Conservation (phyloP, 1,140 invertebrate genomes). For the Heterodera carotae region DNA sequence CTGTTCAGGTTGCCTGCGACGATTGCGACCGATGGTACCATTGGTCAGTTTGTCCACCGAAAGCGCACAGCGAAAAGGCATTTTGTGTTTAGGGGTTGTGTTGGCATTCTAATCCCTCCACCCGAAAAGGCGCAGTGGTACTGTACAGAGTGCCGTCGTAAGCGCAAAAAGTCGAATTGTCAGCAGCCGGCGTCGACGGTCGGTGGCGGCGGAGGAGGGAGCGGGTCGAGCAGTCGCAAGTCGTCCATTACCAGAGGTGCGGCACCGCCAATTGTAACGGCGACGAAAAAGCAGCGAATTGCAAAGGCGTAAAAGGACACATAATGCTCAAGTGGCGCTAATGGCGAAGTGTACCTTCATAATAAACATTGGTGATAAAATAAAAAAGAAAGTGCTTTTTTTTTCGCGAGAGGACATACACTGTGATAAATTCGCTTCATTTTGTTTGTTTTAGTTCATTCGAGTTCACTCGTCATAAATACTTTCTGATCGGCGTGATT, state of each 20-base stretch:
- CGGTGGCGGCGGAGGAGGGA: conserved; percentile 2
- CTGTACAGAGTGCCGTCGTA: conserved; percentile 40
- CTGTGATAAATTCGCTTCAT: neutral
- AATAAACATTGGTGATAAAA: neutral
- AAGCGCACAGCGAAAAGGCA: neutral
- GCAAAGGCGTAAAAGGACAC: neutral
- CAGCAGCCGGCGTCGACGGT: neutral
- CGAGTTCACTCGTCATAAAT: neutral
- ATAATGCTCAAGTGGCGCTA: too few species aligned
- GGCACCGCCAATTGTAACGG: neutral
- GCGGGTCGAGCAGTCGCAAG: conserved; percentile 23
- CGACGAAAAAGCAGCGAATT: neutral
- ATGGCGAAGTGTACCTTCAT: neutral
- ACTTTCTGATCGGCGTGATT: neutral
- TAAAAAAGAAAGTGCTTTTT: neutral
- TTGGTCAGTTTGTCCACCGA: conserved; percentile 33
- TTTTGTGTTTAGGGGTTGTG: conserved; percentile 31
- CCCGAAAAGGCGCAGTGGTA: conserved; percentile 49
- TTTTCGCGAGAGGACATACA: neutral
- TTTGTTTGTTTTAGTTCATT: neutral
- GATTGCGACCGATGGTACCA: conserved; percentile 54
- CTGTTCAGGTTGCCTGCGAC: conserved; percentile 36
- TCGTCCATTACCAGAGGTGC: conserved; percentile 1
- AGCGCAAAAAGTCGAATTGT: conserved; percentile 19
- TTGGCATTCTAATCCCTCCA: conserved; percentile 47